Conservation (phyloP, 2,113 vertebrate genomes). For the Australoheros scitulus region DNA sequence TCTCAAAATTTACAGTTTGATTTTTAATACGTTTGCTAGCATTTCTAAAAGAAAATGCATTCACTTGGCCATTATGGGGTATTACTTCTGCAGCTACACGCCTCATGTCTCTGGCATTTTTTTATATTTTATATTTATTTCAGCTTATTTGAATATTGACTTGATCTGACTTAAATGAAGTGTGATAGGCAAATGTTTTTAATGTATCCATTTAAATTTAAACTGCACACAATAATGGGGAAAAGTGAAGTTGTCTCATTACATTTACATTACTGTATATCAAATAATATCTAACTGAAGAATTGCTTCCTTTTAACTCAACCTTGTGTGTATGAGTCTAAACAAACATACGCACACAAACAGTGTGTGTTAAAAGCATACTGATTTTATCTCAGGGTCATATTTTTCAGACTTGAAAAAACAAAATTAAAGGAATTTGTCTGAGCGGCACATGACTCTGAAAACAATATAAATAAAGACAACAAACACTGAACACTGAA, state of each 20-base stretch:
- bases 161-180: not conserved
- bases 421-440: not conserved
- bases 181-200: not conserved
- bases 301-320: not conserved
- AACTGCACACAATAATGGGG: not conserved
- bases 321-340: not conserved
- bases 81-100: not conserved
- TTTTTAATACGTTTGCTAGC: not conserved
- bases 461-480: not conserved
- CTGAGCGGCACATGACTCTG: not conserved
- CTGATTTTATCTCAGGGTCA: not conserved
- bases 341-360: not conserved
- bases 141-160: no score
- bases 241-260: not conserved
- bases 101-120: no score
- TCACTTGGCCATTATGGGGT: not conserved
- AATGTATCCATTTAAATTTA: not conserved
- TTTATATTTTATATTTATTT: no score
- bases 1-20: not conserved
- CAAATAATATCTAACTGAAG: not conserved
- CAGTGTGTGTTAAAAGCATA: not conserved
- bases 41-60: not conserved
- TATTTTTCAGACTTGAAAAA: not conserved
- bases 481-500: constrained; percentile 2
- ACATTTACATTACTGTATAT: not conserved